Base-by-base conservation (phyloP, 2,888 invertebrate genomes). In the Thereva nobilitata region DNA sequence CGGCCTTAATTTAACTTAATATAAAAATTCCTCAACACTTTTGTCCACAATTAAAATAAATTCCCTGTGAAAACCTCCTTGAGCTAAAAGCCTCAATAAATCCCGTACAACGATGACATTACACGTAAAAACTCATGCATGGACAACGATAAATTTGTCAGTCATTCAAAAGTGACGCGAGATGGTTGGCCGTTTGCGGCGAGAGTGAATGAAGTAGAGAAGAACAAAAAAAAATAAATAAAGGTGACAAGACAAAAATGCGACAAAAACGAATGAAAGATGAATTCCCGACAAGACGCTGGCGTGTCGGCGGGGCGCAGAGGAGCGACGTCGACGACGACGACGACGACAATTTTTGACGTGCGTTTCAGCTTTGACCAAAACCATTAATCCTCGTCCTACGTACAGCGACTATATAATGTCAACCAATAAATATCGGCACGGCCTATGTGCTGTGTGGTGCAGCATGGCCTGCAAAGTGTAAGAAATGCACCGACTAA, bases 121-220 rank as follows among this genome's bases (percentile, higher is more conserved):
- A 23, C 34, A 50, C 61, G 61, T 49, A 41, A 50, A 38, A 37
- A 50, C 40, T 50, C 61, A 61, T 50, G 61, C 61, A 23, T 61
- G 49, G 50, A 50, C 61, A 50, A 50, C 50, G 61, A 61, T 61
- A 61, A 61, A 61, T 61, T 61, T 61, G 61, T 61, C 61, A 61
- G 49, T 50, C 50, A 61, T 50, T 61, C 50, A 50, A 61, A 37
- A 50, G 34, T 8, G 23, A 23, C 23, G 23, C 23, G 23, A 23
- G 23, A 23, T 23, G 23, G 23, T 23, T 23, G 23, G 23, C 23
- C 23, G 23, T 23, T 23, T 10, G 37, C 7, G 59, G 4, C 37
- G 57, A 8, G 44, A 10, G 23, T 35, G 38, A 10, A 10, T 38
- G 59, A 45, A 40, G 5, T 54, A 34, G 42, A n/a, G 42, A 35